A percentile compares a stretch with the other conserved stretches of the same genome.
These are phyloP conservation scores for Pangasius larnaudii DNA, from an alignment of 2,797 vertebrate genomes.

Conservation along the genomic window DNA sequence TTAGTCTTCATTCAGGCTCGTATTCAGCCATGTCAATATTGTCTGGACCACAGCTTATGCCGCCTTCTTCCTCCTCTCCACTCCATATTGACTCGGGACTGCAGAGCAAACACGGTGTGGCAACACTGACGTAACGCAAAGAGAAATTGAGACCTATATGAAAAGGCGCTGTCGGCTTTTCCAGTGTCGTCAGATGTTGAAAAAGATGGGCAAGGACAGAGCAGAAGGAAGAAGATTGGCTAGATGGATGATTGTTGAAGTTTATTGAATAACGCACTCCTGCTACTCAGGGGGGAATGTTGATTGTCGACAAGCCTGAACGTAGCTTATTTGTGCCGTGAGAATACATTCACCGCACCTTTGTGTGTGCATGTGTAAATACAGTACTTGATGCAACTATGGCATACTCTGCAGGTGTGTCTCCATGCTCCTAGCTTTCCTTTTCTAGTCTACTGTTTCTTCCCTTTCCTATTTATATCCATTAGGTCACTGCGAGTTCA, in stretches of 20 bases:
- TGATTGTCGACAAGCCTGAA: background rate
- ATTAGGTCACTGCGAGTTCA: constrained; percentile 83
- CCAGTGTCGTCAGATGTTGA: background rate
- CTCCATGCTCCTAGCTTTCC: background rate
- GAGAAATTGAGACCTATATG: constrained; percentile 50
- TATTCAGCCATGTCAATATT: constrained; percentile 60
- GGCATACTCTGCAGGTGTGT: background rate
- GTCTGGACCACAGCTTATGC: constrained; percentile 54
- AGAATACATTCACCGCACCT: background rate
- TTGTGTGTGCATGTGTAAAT: background rate
- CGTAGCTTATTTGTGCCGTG: too few relatives aligned
- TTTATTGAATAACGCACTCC: constrained; percentile 39
- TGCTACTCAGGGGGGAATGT: background rate
- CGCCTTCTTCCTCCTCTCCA: constrained; percentile 39
- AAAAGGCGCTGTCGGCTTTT: constrained; percentile 35
- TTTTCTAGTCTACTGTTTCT: background rate
- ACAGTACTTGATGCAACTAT: background rate
- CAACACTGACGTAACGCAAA: constrained; percentile 55
- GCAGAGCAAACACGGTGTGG: constrained; percentile 47
- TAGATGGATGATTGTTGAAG: constrained; percentile 27
- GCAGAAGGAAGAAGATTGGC: constrained; percentile 2
- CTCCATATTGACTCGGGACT: constrained; percentile 53
- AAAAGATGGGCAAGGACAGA: constrained; percentile 22
- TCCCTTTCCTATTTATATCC: constrained; percentile 74
- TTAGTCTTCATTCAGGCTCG: constrained; percentile 46